phyloP scores from a whole-genome alignment of 2,113 vertebrate genomes.

The Elgaria multicarinata region DNA sequence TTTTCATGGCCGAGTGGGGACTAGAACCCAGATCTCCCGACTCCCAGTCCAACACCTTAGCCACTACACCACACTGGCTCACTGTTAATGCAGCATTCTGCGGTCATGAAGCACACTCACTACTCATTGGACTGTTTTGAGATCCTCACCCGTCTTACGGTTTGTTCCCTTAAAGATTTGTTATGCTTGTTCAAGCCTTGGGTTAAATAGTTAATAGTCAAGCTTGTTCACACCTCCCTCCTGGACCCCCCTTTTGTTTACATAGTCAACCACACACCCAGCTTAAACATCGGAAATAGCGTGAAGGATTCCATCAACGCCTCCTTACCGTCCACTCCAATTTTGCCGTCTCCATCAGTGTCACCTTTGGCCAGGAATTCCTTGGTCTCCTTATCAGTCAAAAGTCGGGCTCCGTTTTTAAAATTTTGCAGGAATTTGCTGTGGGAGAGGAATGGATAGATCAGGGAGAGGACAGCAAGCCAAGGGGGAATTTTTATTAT shows the following conservation, averaged over 20 bases:
- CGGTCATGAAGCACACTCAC: too few relatives aligned
- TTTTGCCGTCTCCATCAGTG: conserved; percentile 83
- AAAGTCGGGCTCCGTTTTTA: conserved; percentile 72
- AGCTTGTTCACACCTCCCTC: background rate
- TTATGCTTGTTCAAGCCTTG: too few relatives aligned
- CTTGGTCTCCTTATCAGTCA: conserved; percentile 81
- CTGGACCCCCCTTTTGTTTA: background rate
- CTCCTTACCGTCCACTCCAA: conserved; percentile 80
- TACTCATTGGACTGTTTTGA: background rate
- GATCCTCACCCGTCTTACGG: background rate
- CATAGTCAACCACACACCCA: background rate
- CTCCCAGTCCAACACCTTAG: too few relatives aligned
- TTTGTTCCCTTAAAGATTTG: too few relatives aligned
- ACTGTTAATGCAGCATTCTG: too few relatives aligned
- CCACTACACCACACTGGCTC: too few relatives aligned
- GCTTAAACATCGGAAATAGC: background rate
- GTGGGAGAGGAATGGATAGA: background rate
- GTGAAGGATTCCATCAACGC: too few relatives aligned
- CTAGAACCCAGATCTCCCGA: too few relatives aligned
- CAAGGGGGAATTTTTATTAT: background rate
- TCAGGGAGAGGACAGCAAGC: background rate
- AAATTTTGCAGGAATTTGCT: conserved; percentile 86
- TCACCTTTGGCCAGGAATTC: conserved; percentile 79
- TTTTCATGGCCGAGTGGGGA: too few relatives aligned
- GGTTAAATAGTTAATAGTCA: too few relatives aligned